Evolutionary conservation across 2,113 vertebrate genomes (phyloP).

Genomic region (Kryptolebias marmoratus): DNA sequence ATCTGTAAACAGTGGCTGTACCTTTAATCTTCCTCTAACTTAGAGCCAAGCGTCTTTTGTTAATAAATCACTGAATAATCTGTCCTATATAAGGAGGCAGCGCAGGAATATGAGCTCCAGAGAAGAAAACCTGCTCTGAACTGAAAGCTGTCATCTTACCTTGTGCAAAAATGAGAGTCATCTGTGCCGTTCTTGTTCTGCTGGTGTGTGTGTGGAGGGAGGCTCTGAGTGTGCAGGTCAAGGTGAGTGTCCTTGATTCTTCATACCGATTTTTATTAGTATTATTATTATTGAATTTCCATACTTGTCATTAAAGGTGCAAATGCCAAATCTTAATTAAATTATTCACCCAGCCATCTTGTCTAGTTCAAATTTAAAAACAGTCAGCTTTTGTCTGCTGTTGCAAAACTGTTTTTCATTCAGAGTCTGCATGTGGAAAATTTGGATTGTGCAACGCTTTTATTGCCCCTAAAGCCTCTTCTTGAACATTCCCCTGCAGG

Average conservation of each 20-base stretch:
- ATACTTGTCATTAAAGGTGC: neutral
- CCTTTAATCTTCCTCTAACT: neutral
- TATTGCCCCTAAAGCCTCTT: neutral
- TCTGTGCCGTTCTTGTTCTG: constrained; percentile 44
- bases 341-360: neutral
- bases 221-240: constrained; percentile 59
- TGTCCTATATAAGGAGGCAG: constrained; percentile 47
- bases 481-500: constrained; percentile 58
- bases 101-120: neutral
- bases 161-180: constrained; percentile 60
- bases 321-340: neutral
- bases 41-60: neutral
- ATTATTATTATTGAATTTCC: neutral
- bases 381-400: too few species aligned
- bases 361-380: neutral
- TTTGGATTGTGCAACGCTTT: neutral
- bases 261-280: neutral
- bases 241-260: constrained; percentile 51
- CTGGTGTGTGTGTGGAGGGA: constrained; percentile 43
- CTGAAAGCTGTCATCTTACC: constrained; percentile 1
- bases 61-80: constrained; percentile 57
- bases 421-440: neutral
- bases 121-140: constrained; percentile 26
- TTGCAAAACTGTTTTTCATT: neutral
- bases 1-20: constrained; percentile 3